Evolutionary conservation across 1,140 invertebrate species (phyloP).

Genomic region (Papilio glaucus): DNA sequence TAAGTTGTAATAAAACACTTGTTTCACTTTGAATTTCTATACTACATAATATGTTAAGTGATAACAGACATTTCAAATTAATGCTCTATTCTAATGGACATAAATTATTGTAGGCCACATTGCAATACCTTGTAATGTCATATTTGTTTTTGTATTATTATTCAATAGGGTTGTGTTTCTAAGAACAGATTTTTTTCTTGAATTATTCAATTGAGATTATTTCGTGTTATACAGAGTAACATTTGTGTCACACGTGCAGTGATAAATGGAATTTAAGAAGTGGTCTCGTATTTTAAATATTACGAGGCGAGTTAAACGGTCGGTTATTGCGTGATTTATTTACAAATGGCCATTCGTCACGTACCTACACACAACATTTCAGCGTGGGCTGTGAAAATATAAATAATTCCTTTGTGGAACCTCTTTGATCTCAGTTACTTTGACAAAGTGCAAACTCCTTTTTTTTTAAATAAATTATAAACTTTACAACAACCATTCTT

Average conservation of each 20-base stretch:
- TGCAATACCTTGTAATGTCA: not conserved
- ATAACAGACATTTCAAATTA: slow-evolving; percentile 16
- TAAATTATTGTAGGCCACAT: not conserved
- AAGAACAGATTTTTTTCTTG: no score
- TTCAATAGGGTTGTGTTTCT: no score
- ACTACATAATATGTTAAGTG: not conserved
- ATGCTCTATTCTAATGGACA: not conserved
- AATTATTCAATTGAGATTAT: no score
- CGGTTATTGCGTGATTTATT: not conserved
- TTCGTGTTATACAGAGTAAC: not conserved
- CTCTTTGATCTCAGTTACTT: not conserved
- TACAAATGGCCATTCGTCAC: slow-evolving; percentile 4
- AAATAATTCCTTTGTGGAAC: not conserved
- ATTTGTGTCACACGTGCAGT: not conserved
- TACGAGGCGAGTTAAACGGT: not conserved
- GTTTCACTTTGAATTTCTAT: not conserved
- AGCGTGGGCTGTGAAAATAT: not conserved
- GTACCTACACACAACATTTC: slow-evolving; percentile 1
- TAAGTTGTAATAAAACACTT: not conserved
- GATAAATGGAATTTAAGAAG: not conserved
- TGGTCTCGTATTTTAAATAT: no score
- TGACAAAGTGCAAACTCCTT: no score
- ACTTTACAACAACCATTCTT: no score
- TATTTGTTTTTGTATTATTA: not conserved
- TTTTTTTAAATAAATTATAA: no score